phyloP scores from a whole-genome alignment of 2,113 vertebrate species.

The Takifugu bimaculatus region DNA sequence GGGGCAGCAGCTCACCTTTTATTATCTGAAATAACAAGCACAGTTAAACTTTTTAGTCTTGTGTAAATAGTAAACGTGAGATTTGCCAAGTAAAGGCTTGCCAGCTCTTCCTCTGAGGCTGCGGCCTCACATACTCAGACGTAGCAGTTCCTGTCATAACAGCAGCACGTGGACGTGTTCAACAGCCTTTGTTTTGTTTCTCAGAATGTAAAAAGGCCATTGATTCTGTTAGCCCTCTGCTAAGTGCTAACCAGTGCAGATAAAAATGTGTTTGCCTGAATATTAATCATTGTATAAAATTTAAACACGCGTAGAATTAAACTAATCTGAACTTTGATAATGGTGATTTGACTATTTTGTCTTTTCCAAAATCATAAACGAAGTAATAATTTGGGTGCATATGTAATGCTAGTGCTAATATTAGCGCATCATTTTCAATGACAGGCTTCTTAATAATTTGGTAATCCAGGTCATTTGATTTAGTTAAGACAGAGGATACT shows the following conservation, averaged over 20 bases:
- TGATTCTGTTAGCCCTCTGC: background rate
- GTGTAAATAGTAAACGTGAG: constrained; percentile 39
- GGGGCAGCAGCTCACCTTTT: constrained; percentile 47
- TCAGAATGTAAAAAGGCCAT: constrained; percentile 22
- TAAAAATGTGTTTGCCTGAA: no score
- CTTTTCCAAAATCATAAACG: no score
- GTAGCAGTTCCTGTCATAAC: constrained; percentile 32
- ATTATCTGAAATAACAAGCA: constrained; percentile 59
- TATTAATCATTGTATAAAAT: no score
- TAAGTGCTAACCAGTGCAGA: background rate
- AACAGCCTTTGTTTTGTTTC: constrained; percentile 4
- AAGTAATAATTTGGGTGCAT: no score
- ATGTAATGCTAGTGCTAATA: no score
- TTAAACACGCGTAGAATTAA: no score
- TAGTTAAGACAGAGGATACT: no score
- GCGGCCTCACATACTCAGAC: constrained; percentile 13
- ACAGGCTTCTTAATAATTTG: no score
- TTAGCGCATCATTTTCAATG: no score
- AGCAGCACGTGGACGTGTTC: constrained; percentile 25
- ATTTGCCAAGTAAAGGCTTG: constrained; percentile 15
- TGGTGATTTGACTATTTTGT: no score
- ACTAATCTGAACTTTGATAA: no score
- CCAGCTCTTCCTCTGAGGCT: constrained; percentile 12
- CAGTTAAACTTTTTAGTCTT: constrained; percentile 29
- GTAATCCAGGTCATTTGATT: no score